A percentile compares a stretch with the other conserved stretches of the same genome.
These are phyloP conservation scores for Neelides folsomi DNA, from an alignment of 2,888 invertebrate genomes.

Conservation along the genomic window DNA sequence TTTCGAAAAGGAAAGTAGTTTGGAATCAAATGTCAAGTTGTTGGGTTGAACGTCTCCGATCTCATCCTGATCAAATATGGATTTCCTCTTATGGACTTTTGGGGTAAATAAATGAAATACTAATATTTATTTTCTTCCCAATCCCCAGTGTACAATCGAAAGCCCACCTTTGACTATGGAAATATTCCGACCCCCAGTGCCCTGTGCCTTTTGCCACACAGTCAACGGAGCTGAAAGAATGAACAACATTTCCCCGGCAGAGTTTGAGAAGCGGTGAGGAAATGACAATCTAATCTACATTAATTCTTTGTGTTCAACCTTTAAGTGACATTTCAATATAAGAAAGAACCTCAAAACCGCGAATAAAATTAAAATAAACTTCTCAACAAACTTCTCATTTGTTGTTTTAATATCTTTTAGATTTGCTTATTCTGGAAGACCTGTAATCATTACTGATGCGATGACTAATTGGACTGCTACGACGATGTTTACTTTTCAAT, in stretches of 20 bases:
- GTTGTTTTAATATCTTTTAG: constrained; percentile 34
- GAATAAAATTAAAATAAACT: too few relatives aligned
- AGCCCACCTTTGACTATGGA: constrained; percentile 30
- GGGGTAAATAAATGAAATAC: too few relatives aligned
- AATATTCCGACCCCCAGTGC: constrained; percentile 30
- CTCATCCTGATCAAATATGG: too few relatives aligned
- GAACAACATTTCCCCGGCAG: constrained; percentile 24
- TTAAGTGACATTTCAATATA: too few relatives aligned
- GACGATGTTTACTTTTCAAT: constrained; percentile 61
- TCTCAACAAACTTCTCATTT: neutral
- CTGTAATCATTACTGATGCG: constrained; percentile 75
- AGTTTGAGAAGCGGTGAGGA: constrained; percentile 29
- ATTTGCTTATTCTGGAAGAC: constrained; percentile 59
- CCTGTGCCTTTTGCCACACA: constrained; percentile 29
- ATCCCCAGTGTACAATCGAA: constrained; percentile 30
- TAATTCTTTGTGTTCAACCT: neutral
- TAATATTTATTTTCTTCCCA: neutral
- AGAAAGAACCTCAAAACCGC: too few relatives aligned
- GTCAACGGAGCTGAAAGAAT: constrained; percentile 27
- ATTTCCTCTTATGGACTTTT: too few relatives aligned
- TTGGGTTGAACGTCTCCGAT: too few relatives aligned
- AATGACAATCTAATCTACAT: neutral
- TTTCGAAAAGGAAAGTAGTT: too few relatives aligned
- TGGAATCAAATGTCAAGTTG: too few relatives aligned
- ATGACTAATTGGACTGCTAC: constrained; percentile 67